phyloP scores from a whole-genome alignment of 2,797 vertebrate genomes.

The Hippoglossus hippoglossus region DNA sequence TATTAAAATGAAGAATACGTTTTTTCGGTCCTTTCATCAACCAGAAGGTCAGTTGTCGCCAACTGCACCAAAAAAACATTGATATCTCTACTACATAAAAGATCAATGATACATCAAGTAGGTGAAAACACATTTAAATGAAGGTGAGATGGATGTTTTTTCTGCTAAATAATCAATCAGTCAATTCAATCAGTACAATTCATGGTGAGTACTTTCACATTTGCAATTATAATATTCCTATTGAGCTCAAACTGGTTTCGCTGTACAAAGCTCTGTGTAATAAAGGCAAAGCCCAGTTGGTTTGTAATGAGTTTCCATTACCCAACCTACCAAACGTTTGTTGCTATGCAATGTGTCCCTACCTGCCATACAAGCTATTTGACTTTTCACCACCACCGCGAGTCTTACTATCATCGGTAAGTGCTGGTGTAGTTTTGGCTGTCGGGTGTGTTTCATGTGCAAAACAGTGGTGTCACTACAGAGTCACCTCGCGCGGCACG shows the following conservation, averaged over 20 bases:
- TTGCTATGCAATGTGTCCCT: conserved; percentile 26
- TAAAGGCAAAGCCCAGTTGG: conserved; percentile 7
- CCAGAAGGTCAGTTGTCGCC: neutral
- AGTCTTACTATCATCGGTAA: conserved; percentile 11
- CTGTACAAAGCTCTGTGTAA: neutral
- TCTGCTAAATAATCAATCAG: neutral
- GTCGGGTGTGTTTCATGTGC: conserved; percentile 20
- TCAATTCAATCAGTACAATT: neutral
- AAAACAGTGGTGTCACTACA: conserved; percentile 27
- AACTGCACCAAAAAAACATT: neutral
- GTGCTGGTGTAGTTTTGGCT: conserved; percentile 9
- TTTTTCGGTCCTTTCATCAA: neutral
- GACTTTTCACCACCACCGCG: conserved; percentile 15
- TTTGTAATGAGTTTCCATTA: conserved; percentile 15
- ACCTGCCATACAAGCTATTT: conserved; percentile 14
- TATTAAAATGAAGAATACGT: neutral
- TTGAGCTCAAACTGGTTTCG: neutral
- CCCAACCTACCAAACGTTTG: conserved; percentile 21
- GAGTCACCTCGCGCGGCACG: conserved; percentile 42
- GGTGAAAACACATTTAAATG: neutral
- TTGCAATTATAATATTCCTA: neutral
- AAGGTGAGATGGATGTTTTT: neutral
- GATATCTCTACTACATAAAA: neutral
- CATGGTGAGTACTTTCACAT: neutral
- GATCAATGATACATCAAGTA: neutral